Conservation (phyloP, 2,113 vertebrate species). For the Daphoenositta chrysoptera region DNA sequence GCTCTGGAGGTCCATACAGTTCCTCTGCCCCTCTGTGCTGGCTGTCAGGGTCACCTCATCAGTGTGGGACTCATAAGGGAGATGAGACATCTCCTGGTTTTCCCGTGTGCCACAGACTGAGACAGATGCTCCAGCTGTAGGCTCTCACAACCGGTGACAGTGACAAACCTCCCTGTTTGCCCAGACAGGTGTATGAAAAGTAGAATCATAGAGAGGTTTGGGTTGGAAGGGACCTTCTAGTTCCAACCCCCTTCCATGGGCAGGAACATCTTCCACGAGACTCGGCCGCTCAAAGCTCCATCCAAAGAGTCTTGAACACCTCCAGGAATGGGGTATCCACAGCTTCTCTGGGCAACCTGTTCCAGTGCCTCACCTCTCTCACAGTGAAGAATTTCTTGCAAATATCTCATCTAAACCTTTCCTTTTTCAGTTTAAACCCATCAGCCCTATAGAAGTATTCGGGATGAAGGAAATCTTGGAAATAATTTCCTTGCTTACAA, state of each 20-base stretch:
- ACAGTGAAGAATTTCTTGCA: not conserved
- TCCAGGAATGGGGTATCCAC: not conserved
- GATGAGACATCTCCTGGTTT: not conserved
- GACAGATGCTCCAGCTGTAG: not conserved
- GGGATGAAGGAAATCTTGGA: not conserved
- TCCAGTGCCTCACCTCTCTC: not conserved
- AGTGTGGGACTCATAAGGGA: not conserved
- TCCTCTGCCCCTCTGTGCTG: no score
- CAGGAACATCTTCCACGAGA: not conserved
- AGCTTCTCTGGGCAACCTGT: not conserved
- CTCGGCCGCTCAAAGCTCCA: not conserved
- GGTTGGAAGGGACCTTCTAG: not conserved
- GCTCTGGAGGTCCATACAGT: fast-evolving
- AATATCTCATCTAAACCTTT: not conserved
- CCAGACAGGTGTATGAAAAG: not conserved
- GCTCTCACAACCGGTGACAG: not conserved
- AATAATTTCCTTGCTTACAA: not conserved
- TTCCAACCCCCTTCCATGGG: not conserved
- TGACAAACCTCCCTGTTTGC: not conserved
- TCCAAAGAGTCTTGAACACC: not conserved
- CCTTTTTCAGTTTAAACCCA: not conserved
- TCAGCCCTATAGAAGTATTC: not conserved
- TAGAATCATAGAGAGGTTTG: not conserved
- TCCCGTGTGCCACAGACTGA: not conserved
- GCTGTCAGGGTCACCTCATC: fast-evolving